Evolutionary conservation across 2,113 vertebrate species (phyloP), one percentile per base, ranked within the genome.

Genomic region (Axis porcinus): DNA sequence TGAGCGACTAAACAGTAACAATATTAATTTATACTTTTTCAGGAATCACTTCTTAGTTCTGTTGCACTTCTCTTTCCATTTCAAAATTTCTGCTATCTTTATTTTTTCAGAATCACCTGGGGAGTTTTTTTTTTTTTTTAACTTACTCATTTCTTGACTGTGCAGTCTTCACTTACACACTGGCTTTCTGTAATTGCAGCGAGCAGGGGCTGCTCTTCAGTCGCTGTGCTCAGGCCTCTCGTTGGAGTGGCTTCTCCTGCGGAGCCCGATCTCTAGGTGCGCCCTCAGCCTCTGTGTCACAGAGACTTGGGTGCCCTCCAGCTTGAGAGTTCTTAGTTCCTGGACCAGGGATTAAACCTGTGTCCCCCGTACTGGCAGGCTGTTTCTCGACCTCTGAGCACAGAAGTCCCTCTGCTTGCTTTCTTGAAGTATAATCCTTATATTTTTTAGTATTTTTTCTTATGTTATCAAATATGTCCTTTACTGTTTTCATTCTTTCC

Each of bases 1-100:
- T 23, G n/a, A 70, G 10, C 0, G 0, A 70, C 16, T 67, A n/a
- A 17, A 67, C 62, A 70, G 40, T 23, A 40, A 23, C n/a, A 40
- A 40, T 57, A 30, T 84, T 90, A 90, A 14, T n/a, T 79, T 70
- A 60, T 67, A 70, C 54, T 43, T 87, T 52, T 79, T 36, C 21
- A 70, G 79, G 33, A 62, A 57, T 70, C 13, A 54, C 1, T 30
- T 67, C 47, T 90, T 84, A 70, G 45, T 83, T 83, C 14, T 47
- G 0, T 47, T 86, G 5, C 1, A 12, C 17, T 36, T 40, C 5
- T 64, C 36, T 86, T 89, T 60, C 13, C 7, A 52, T 95, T 93
- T 95, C 11, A 91, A 70, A 70, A 93, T 87, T 67, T 95, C 92
- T 96, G 13, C 13, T 87, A 21, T n/a, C 28, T 93, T 96, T 58